Conservation (phyloP, 2,888 invertebrate genomes). For the Pteria penguin region DNA sequence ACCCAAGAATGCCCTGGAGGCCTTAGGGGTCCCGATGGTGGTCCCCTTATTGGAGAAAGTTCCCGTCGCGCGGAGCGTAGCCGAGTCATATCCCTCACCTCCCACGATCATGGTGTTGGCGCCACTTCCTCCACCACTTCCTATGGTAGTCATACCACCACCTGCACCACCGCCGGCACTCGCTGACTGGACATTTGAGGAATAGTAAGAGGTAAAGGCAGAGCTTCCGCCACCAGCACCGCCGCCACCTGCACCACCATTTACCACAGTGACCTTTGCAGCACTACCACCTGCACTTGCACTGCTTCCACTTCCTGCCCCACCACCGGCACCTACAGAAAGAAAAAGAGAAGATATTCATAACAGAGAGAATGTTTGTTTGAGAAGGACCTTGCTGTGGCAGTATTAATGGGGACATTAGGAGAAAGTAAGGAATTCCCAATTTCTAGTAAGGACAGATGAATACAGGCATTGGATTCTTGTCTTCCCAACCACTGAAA, state of each 20-base stretch:
- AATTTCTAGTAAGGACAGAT: too few species aligned
- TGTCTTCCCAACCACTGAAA: too few species aligned
- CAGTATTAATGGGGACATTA: too few species aligned
- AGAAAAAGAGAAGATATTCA: too few species aligned
- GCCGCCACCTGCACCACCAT: slow-evolving; percentile 52
- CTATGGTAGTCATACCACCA: slow-evolving; percentile 25
- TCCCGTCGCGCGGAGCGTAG: slow-evolving; percentile 71
- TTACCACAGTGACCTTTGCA: slow-evolving; percentile 54
- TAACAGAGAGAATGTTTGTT: too few species aligned
- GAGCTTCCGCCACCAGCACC: slow-evolving; percentile 52
- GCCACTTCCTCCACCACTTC: slow-evolving; percentile 18
- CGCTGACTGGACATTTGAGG: slow-evolving; percentile 40
- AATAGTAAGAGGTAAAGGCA: slow-evolving; percentile 52
- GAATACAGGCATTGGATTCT: too few species aligned
- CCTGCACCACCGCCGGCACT: slow-evolving; percentile 53
- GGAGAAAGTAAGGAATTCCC: too few species aligned
- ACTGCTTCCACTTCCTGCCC: slow-evolving; percentile 41
- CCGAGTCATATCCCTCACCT: slow-evolving; percentile 59
- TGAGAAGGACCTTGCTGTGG: too few species aligned
- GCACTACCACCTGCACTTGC: slow-evolving; percentile 41
- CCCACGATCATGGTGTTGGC: slow-evolving; percentile 10
- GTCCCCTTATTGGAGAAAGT: slow-evolving; percentile 71
- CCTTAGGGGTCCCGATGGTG: slow-evolving; percentile 70
- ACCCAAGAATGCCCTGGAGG: slow-evolving; percentile 59
- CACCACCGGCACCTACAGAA: too few species aligned